Conservation (phyloP, 2,113 vertebrate genomes). For the Cavia aperea region DNA sequence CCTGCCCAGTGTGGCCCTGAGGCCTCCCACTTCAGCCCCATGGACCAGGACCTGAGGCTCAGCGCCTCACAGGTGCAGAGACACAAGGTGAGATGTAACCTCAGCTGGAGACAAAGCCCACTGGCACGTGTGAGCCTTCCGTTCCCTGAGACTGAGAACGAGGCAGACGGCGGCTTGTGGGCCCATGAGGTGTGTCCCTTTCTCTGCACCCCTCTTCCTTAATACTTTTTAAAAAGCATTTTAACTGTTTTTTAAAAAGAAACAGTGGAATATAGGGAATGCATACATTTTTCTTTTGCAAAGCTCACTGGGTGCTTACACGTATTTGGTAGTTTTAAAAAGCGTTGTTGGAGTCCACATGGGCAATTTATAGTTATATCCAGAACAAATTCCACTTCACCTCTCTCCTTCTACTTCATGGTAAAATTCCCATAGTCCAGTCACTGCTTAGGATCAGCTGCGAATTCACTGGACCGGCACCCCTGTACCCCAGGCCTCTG, state of each 20-base stretch:
- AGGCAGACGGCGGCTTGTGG: not conserved
- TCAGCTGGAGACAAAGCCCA: not conserved
- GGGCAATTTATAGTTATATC: not conserved
- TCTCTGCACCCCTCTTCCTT: not conserved
- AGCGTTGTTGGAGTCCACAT: not conserved
- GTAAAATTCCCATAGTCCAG: not conserved
- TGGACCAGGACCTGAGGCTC: not conserved
- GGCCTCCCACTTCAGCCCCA: not conserved
- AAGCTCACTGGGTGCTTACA: not conserved
- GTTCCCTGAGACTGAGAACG: not conserved
- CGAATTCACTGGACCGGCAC: not conserved
- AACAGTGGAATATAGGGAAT: not conserved
- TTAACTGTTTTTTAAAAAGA: not conserved
- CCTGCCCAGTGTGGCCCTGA: not conserved
- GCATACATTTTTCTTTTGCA: not conserved
- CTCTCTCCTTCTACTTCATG: not conserved
- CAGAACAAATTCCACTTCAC: constrained; percentile 4
- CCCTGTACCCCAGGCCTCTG: not conserved
- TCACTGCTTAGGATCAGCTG: not conserved
- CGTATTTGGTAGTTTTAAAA: not conserved
- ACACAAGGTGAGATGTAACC: not conserved
- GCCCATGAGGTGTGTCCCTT: too few species aligned
- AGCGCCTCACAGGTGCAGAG: not conserved
- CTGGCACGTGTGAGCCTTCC: too few species aligned
- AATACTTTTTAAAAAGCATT: not conserved